Evolutionary conservation across 1,140 invertebrate genomes (phyloP).

Genomic region (Riptortus pedestris): DNA sequence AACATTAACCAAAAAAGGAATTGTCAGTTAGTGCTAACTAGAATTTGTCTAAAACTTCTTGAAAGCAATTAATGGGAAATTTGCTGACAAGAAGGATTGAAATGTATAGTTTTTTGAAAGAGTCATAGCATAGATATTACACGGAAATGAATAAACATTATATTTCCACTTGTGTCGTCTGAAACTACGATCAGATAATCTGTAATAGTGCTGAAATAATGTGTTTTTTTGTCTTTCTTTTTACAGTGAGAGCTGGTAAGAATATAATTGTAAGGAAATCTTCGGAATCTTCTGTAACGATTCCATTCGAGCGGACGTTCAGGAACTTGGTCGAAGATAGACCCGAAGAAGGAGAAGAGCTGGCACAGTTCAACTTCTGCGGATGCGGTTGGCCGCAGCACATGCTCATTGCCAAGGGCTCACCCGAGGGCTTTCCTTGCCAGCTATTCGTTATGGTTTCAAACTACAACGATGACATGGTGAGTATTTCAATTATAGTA

Average conservation of each 20-base stretch:
- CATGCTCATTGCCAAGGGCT: slow-evolving; percentile 66
- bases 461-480: slow-evolving; percentile 53
- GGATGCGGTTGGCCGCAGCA: slow-evolving; percentile 80
- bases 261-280: slow-evolving; percentile 46
- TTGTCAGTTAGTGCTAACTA: too few species aligned
- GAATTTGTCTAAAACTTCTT: too few species aligned
- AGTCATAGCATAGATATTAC: too few species aligned
- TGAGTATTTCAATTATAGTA: slow-evolving; percentile 33
- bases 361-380: slow-evolving; percentile 51
- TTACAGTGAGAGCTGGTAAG: slow-evolving; percentile 42
- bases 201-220: neutral
- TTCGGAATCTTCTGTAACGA: slow-evolving; percentile 47
- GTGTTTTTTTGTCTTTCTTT: slow-evolving; percentile 21
- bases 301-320: slow-evolving; percentile 51
- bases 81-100: too few species aligned
- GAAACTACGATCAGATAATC: too few species aligned
- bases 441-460: slow-evolving; percentile 71
- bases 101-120: too few species aligned
- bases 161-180: too few species aligned
- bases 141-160: too few species aligned
- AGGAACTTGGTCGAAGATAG: slow-evolving; percentile 40
- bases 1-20: too few species aligned
- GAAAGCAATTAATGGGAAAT: too few species aligned
- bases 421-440: slow-evolving; percentile 51
- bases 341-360: slow-evolving; percentile 34